Base-by-base conservation (phyloP, 2,113 vertebrate genomes). In the Sporophila hypoxantha region DNA sequence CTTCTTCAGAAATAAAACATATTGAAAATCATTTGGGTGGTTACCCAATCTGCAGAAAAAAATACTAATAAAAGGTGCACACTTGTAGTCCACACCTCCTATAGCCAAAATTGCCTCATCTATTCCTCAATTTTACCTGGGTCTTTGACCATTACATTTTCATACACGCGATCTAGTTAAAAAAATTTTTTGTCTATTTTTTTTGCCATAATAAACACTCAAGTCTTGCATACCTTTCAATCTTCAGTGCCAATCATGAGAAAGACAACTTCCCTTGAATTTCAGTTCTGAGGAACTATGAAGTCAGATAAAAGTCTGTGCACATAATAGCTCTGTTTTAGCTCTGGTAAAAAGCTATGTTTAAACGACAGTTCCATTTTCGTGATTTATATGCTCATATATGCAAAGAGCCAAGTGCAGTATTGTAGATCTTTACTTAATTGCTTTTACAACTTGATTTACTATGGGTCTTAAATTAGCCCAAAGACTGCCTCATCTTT, bases 391-490 rank as follows among this genome's bases (percentile, higher is more conserved):
- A 55, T 26, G 20, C 18, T 87, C 59, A 42, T 85, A 30, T 22
- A 67, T 22, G 6, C 20, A 67, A 53, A 30, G 82, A 92, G 34
- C 67, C 37, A 74, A 50, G 41, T 37, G 26, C 37, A 82, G 50
- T 39, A 78, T 32, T 78, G 55, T 41, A 66, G 59, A 34, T 59
- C 53, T 85, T 76, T 32, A 65, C 37, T 64, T 83, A 89, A 91
- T 55, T 91, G 53, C 21, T 88, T 92, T 85, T 92, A 69, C 41
- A 76, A 85, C 55, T 85, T 86, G 42, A 79, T 92, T 89, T 81
- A 78, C 50, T 89, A 20, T 26, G 8, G 44, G 23, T 68, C 62
- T 87, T 91, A 89, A 89, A 79, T 69, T 68, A 89, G 50, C 19
- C 39, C 36, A 39, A 78, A 67, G n/a, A 56, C 13, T 34, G 46